Evolutionary conservation across 2,888 invertebrate genomes (phyloP), one percentile per base, ranked within the genome.

Genomic region (Eupithecia exiguata): DNA sequence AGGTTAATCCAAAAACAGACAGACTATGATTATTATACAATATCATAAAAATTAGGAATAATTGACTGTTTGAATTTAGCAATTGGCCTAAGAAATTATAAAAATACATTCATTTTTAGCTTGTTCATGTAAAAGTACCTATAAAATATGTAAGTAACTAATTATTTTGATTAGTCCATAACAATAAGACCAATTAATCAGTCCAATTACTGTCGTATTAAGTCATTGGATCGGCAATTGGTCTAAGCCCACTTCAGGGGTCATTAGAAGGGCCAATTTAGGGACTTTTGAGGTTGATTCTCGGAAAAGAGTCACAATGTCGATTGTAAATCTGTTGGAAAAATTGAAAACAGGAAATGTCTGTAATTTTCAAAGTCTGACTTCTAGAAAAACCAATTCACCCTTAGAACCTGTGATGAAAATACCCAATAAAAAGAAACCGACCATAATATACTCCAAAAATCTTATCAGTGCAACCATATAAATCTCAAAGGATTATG

Each of bases 251-350:
- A 63, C 63, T 36, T 63, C 63, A 18, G 36, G 63, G 36, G 35
- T 30, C 79, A 82, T 82, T 80, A 75, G 38, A 80, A 78, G 68
- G 74, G 40, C 77, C 80, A 83, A 84, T 84, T 83, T 83, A 21
- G 53, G 53, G 21, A 53, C 21, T 53, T 21, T 63, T 63, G 36
- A 63, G 63, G 63, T 36, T 36, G 35, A 30, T 62, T 30, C 62
- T 35, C 18, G 25, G 7, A 36, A n/a, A 30, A 36, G 63, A 63
- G 63, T 18, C 18, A 63, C n/a, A 63, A 35, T 36, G 10, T 63
- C 9, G 63, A 10, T 18, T 0, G 9, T 63, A 53, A 53, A 21
- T 21, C 53, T n/a, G 21, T 53, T 53, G 10, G 10, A 21, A 0
- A 7, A 21, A 46, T 18, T 18, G 18, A 0, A 49, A n/a, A 49